Base-by-base conservation (phyloP, 1,140 invertebrate species). In the Megalonaias nervosa region DNA sequence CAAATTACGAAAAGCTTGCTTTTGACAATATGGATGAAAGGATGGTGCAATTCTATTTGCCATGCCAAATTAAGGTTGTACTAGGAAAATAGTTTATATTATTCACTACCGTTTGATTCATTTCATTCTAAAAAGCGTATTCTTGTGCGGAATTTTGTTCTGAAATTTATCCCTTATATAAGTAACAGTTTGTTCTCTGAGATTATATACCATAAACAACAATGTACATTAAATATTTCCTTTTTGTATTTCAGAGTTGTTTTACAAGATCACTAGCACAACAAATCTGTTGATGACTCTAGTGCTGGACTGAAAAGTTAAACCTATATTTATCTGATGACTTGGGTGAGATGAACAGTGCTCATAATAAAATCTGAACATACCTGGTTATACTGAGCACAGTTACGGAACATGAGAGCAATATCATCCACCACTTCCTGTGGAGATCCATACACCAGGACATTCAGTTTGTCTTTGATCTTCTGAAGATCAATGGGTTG, bases 401-500 rank as follows among this genome's bases (percentile, higher is more conserved):
- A 83, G 74, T 89, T 89, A 61, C 83, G 85, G 71, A 89, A 89
- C 26, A 89, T 77, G 13, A 88, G 80, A 56, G 83, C 82, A 14
- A 87, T 81, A 74, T 87, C 88, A 48, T 87, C 85, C n/a, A 89
- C 78, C 73, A 87, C 86, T 64, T 88, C 85, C 67, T 87, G 81
- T 17, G 83, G 81, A 11, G 86, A 88, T 1, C 85, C 82, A 65
- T 89, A 89, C 57, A 83, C 85, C 16, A 87, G 66, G 59, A 84
- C 81, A n/a, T 84, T 80, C 67, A 86, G 81, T 61, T 84, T 81
- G 60, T 87, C 86, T 71, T 84, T 85, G 72, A 89, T 86, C 12
- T 86, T 88, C 81, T 86, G 84, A 48, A 89, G 86, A 71, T 88
- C 87, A 72, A 89, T 84, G 14, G 88, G 88, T 67, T 88, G 85